Conservation (phyloP, 2,797 vertebrate genomes). For the Apogon hyalosoma region DNA sequence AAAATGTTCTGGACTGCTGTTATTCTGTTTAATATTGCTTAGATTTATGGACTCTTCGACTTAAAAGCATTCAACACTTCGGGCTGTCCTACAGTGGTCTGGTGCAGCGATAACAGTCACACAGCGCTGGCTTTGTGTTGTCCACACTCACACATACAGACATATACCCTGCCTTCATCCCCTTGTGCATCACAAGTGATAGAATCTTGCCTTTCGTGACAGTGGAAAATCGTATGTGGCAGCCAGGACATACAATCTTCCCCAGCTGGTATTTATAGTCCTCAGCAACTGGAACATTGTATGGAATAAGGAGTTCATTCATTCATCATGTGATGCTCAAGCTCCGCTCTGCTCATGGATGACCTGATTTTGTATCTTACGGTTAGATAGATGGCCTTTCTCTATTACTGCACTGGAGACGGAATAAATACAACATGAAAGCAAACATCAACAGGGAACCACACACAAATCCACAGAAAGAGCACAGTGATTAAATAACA, state of each 20-base stretch:
- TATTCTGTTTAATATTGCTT: constrained; percentile 55
- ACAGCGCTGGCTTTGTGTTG: constrained; percentile 16
- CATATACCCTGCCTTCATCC: constrained; percentile 22
- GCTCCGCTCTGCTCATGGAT: constrained; percentile 52
- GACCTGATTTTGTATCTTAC: constrained; percentile 67
- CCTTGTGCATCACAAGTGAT: constrained; percentile 69
- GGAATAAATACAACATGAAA: constrained; percentile 20
- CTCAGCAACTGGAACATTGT: constrained; percentile 72
- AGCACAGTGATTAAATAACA: neutral
- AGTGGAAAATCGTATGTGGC: constrained; percentile 70
- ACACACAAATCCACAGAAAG: neutral
- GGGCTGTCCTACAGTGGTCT: constrained; percentile 21
- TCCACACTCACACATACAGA: constrained; percentile 24
- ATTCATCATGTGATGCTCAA: constrained; percentile 75
- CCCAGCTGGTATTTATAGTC: constrained; percentile 79
- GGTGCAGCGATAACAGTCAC: constrained; percentile 33
- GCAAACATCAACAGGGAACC: neutral
- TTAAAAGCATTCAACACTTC: constrained; percentile 34
- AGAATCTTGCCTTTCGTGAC: constrained; percentile 71
- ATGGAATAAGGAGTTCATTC: constrained; percentile 80
- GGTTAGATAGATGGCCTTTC: constrained; percentile 52
- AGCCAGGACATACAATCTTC: constrained; percentile 75
- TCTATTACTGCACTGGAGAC: constrained; percentile 27
- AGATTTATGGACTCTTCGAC: constrained; percentile 28
- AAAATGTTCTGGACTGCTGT: constrained; percentile 42